phyloP scores from a whole-genome alignment of 2,113 vertebrate species.

The Barnardius zonarius region DNA sequence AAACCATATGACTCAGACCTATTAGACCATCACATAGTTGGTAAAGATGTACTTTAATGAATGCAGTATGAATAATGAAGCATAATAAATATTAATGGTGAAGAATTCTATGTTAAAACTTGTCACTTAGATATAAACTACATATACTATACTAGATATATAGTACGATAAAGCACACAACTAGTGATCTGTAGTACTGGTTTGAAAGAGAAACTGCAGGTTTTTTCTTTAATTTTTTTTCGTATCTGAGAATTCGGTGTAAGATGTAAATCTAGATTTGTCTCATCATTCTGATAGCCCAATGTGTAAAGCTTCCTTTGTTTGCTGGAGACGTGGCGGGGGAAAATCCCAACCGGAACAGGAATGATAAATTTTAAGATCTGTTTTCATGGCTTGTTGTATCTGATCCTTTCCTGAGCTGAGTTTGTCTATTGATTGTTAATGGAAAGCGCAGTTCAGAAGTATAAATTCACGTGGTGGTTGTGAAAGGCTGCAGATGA shows the following conservation, averaged over 20 bases:
- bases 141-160: neutral
- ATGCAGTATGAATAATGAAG: neutral
- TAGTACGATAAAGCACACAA: neutral
- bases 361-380: neutral
- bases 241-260: neutral
- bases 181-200: neutral
- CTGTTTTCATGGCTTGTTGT: neutral
- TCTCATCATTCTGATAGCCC: neutral
- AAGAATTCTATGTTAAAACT: constrained; percentile 2
- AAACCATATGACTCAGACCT: neutral
- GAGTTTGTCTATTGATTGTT: constrained; percentile 7
- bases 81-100: neutral
- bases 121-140: constrained; percentile 6
- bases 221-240: neutral
- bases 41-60: neutral
- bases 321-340: neutral
- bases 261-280: neutral
- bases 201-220: neutral
- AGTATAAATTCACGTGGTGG: neutral
- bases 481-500: constrained; percentile 2
- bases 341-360: neutral
- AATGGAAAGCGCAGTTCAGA: constrained; percentile 6
- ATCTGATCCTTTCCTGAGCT: neutral
- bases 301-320: neutral
- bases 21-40: neutral